These are phyloP conservation scores for Cossypha niveicapilla DNA, from an alignment of 2,797 vertebrate species.

Conservation along the genomic window DNA sequence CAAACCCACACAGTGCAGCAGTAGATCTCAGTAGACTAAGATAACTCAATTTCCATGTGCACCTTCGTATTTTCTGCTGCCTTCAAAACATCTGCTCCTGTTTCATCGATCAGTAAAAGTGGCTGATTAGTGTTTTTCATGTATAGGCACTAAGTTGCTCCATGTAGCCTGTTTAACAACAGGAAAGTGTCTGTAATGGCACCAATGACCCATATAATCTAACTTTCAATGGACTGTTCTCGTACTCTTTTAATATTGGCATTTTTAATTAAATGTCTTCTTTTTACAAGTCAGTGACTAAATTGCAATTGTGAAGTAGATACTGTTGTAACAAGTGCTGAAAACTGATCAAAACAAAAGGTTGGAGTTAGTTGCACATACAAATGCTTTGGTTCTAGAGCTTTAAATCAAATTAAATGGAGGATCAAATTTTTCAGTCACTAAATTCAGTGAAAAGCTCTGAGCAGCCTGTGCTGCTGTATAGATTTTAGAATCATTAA, in stretches of 20 bases:
- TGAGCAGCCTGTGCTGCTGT: background rate
- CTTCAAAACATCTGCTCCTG: conserved; percentile 31
- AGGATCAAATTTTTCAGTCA: conserved; percentile 38
- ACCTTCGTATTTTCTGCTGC: conserved; percentile 5
- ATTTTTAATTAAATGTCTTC: conserved; percentile 51
- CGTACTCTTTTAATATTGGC: conserved; percentile 24
- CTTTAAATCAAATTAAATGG: conserved; percentile 53
- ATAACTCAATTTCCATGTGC: conserved; percentile 20
- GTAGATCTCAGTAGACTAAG: background rate
- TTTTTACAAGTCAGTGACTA: conserved; percentile 9
- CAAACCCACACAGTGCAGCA: background rate
- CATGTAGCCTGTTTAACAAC: background rate
- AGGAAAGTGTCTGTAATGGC: background rate
- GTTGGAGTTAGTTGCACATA: background rate
- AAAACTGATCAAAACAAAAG: conserved; percentile 49
- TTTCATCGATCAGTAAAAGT: background rate
- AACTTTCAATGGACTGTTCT: background rate
- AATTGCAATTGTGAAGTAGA: background rate
- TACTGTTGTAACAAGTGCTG: conserved; percentile 14
- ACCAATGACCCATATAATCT: conserved; percentile 33
- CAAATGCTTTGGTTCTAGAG: conserved; percentile 39
- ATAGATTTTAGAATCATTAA: conserved; percentile 56
- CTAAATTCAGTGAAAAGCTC: conserved; percentile 39
- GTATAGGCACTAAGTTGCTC: background rate
- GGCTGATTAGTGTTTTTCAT: background rate